phyloP scores from a whole-genome alignment of 2,113 vertebrate genomes.

The Sphaerodactylus townsendi region DNA sequence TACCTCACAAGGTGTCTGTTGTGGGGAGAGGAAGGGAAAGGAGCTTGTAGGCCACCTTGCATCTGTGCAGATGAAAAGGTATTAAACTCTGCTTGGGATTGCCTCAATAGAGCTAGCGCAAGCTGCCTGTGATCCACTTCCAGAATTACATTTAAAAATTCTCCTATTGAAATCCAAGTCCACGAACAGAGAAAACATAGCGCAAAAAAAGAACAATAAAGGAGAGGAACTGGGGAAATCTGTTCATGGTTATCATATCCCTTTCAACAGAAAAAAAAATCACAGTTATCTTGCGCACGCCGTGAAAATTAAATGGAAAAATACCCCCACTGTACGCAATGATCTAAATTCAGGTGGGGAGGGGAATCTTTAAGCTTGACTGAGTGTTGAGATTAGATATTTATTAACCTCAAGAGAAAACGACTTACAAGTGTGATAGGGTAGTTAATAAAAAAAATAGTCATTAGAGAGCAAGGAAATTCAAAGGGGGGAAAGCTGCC shows the following conservation, averaged over 20 bases:
- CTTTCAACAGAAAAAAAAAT: background rate
- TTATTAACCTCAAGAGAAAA: background rate
- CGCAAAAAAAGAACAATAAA: no score
- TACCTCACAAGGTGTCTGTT: no score
- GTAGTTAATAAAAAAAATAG: background rate
- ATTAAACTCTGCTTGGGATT: no score
- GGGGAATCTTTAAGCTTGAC: background rate
- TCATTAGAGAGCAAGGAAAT: background rate
- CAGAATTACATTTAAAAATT: no score
- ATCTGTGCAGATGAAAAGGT: no score
- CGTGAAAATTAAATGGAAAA: background rate
- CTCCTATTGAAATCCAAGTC: no score
- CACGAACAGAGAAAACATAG: no score
- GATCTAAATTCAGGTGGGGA: background rate
- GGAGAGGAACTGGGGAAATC: no score
- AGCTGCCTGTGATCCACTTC: no score
- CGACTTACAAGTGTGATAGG: background rate
- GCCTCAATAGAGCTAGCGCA: no score
- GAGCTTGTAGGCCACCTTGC: no score
- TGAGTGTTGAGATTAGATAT: background rate
- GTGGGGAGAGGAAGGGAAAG: no score
- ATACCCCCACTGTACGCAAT: background rate
- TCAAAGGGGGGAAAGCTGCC: background rate
- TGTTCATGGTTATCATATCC: background rate
- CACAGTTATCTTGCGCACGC: background rate